A percentile compares a stretch with the other conserved stretches of the same genome.
These are phyloP conservation scores for Hippopotamyrus pictus DNA, from an alignment of 2,797 vertebrate genomes.

Conservation along the genomic window DNA sequence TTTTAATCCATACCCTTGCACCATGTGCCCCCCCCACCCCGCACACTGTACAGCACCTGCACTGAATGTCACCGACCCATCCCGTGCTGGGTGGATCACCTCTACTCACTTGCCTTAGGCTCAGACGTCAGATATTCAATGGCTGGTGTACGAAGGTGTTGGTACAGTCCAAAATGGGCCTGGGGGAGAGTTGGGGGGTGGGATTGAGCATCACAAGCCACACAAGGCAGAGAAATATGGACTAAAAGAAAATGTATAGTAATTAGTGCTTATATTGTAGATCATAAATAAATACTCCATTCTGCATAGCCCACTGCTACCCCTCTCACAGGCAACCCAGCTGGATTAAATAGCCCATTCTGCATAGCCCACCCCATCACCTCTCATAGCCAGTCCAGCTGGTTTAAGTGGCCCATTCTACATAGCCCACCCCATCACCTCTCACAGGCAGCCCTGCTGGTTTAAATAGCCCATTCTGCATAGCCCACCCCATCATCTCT, in stretches of 20 bases:
- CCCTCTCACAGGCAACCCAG: neutral
- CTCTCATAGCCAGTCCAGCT: neutral
- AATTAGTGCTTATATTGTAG: neutral
- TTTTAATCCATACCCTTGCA: constrained; percentile 38
- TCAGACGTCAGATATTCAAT: neutral
- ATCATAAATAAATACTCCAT: neutral
- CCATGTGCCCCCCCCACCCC: constrained; percentile 28
- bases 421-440: neutral
- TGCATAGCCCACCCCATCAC: no score
- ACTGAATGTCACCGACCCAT: constrained; percentile 49
- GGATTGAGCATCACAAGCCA: neutral
- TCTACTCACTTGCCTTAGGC: constrained; percentile 53
- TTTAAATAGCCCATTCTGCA: neutral
- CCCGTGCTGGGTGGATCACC: constrained; percentile 5
- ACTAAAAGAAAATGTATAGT: neutral
- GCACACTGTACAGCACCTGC: constrained; percentile 22
- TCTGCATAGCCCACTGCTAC: neutral
- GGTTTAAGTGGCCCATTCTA: neutral
- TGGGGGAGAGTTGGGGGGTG: neutral
- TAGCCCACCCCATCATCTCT: neutral
- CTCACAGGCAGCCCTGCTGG: neutral
- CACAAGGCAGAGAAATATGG: neutral
- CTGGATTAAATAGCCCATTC: neutral
- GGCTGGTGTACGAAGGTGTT: neutral
- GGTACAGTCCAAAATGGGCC: neutral